These are phyloP conservation scores for Epicampocera succincta DNA, from an alignment of 2,888 invertebrate species.

Conservation along the genomic window DNA sequence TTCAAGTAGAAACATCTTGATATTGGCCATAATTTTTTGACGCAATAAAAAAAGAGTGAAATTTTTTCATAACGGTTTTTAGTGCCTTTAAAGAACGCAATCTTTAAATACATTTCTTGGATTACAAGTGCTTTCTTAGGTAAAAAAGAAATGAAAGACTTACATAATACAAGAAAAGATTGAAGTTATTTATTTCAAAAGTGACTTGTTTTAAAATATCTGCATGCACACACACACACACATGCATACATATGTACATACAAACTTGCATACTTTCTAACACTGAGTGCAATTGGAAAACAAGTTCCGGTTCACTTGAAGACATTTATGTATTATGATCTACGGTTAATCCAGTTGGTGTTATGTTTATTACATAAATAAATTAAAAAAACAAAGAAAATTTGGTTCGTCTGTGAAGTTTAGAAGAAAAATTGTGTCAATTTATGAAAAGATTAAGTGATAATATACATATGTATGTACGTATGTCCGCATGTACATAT, in stretches of 20 bases:
- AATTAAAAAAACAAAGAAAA: background rate
- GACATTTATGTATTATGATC: conserved; percentile 15
- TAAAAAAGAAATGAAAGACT: conserved; percentile 26
- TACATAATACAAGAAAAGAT: conserved; percentile 30
- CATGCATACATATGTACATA: background rate
- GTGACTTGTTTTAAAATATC: conserved; percentile 37
- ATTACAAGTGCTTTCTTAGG: conserved; percentile 38
- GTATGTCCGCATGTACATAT: too few relatives aligned
- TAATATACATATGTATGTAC: too few relatives aligned
- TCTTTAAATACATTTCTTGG: conserved; percentile 20
- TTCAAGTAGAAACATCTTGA: conserved; percentile 15
- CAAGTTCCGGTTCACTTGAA: conserved; percentile 61
- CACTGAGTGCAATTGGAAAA: conserved; percentile 7
- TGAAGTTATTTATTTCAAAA: conserved; percentile 7
- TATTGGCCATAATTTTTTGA: conserved; percentile 4
- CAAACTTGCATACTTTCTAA: background rate
- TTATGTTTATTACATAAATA: conserved; percentile 57
- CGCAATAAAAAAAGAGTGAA: conserved; percentile 45
- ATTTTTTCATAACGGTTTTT: conserved; percentile 50
- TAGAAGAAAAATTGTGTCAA: conserved; percentile 4
- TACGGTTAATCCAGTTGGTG: conserved; percentile 8
- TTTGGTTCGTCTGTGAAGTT: conserved; percentile 58
- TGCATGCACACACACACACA: background rate
- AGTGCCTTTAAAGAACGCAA: conserved; percentile 13
- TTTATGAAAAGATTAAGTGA: too few relatives aligned